Percentiles rank a stretch among this genome's conserved stretches.
Evolutionary conservation across 1,140 invertebrate genomes (phyloP).

Genomic region (Homarus americanus): DNA sequence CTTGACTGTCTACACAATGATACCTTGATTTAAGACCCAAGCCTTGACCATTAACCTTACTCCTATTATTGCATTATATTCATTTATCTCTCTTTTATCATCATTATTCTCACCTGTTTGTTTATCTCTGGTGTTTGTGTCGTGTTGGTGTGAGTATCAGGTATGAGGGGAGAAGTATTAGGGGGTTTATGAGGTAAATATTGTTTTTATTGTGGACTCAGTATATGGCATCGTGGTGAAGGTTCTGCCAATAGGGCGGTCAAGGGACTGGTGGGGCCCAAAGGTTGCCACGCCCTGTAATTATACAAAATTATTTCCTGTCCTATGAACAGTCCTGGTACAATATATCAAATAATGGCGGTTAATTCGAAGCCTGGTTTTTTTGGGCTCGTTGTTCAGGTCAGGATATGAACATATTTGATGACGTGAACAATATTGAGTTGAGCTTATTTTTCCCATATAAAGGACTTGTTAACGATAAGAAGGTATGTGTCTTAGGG

Average conservation of each 20-base stretch:
- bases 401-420: not conserved
- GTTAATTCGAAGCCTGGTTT: not conserved
- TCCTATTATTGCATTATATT: not conserved
- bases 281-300: conserved; percentile 61
- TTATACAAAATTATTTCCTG: conserved; percentile 59
- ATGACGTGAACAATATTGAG: not conserved
- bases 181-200: not conserved
- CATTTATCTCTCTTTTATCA: not conserved
- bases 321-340: not conserved
- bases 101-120: not conserved
- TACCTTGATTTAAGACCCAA: not conserved
- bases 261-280: not conserved
- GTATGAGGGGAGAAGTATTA: not conserved
- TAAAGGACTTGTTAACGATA: too few relatives aligned
- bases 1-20: not conserved
- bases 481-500: too few relatives aligned
- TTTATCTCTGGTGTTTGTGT: not conserved
- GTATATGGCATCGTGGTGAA: conserved; percentile 37
- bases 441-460: too few relatives aligned
- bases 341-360: not conserved
- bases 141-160: not conserved
- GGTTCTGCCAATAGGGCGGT: conserved; percentile 45
- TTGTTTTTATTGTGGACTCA: not conserved
- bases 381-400: too few relatives aligned
- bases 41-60: not conserved